phyloP scores from a whole-genome alignment of 2,888 invertebrate genomes.

The Petrolisthes cinctipes region DNA sequence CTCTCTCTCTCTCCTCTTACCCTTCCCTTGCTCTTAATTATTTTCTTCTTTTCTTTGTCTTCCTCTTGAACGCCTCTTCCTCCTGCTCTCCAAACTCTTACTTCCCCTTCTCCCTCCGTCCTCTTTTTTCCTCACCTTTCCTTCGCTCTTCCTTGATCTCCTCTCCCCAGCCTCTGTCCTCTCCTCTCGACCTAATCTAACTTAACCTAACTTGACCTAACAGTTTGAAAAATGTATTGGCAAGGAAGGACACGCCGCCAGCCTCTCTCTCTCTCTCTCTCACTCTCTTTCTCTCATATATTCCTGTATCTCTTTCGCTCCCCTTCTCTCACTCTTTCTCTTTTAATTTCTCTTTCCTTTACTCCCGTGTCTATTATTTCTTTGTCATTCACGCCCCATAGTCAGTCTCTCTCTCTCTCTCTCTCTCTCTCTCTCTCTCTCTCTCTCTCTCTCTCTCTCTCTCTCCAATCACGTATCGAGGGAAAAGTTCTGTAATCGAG shows the following conservation, averaged over 20 bases:
- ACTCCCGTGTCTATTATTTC: neutral
- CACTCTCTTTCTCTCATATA: constrained; percentile 12
- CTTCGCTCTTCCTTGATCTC: constrained; percentile 13
- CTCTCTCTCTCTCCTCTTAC: neutral
- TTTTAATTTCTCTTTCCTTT: neutral
- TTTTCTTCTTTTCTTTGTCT: neutral
- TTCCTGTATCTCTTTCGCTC: constrained; percentile 8
- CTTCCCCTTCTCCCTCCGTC: neutral
- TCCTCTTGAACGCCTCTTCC: neutral
- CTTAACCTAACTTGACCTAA: constrained; percentile 2
- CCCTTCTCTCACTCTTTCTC: neutral
- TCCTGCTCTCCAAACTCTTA: neutral
- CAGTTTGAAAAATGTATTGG: neutral
- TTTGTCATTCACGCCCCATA: neutral
- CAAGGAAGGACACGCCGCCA: too few relatives aligned
- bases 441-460: constrained; percentile 16
- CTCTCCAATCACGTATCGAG: too few relatives aligned
- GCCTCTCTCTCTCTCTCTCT: constrained; percentile 8
- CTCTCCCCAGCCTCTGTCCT: neutral
- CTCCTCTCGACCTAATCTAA: constrained; percentile 6
- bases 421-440: constrained; percentile 4
- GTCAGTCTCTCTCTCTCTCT: neutral
- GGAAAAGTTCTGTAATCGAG: too few relatives aligned
- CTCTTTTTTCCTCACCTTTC: constrained; percentile 1
- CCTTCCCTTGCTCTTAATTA: neutral